Evolutionary conservation across 2,113 vertebrate species (phyloP).

Genomic region (Cyanoramphus novaezelandiae): DNA sequence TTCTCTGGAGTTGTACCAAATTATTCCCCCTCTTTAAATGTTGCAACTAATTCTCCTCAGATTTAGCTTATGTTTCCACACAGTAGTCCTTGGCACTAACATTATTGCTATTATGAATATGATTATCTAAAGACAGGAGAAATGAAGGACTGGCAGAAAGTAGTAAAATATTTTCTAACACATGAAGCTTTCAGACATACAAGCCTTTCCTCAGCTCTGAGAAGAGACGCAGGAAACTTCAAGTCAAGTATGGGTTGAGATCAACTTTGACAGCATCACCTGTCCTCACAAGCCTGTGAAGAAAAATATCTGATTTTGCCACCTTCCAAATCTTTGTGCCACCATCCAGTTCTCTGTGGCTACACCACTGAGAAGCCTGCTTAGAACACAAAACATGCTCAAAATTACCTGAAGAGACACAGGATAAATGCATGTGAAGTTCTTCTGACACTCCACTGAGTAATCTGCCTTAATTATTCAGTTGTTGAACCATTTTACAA

Average conservation of each 20-base stretch:
- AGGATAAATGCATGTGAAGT: background rate
- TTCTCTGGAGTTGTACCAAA: background rate
- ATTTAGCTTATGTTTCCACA: background rate
- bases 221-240: background rate
- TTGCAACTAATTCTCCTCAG: background rate
- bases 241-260: background rate
- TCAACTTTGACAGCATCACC: background rate
- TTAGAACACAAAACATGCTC: background rate
- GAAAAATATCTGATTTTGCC: background rate
- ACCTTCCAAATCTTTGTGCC: background rate
- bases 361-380: background rate
- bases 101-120: background rate
- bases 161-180: background rate
- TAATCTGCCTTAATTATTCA: background rate
- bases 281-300: background rate
- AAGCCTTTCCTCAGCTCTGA: background rate
- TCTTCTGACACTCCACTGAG: background rate
- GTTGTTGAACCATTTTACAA: background rate
- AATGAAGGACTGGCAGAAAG: background rate
- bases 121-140: background rate
- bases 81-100: background rate
- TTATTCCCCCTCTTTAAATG: background rate
- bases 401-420: background rate
- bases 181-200: background rate
- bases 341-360: background rate